Percentiles rank a stretch among this genome's conserved stretches.
These are phyloP conservation scores for Ceratoteleas bidentatus DNA, from an alignment of 1,140 invertebrate genomes.

Conservation along the genomic window DNA sequence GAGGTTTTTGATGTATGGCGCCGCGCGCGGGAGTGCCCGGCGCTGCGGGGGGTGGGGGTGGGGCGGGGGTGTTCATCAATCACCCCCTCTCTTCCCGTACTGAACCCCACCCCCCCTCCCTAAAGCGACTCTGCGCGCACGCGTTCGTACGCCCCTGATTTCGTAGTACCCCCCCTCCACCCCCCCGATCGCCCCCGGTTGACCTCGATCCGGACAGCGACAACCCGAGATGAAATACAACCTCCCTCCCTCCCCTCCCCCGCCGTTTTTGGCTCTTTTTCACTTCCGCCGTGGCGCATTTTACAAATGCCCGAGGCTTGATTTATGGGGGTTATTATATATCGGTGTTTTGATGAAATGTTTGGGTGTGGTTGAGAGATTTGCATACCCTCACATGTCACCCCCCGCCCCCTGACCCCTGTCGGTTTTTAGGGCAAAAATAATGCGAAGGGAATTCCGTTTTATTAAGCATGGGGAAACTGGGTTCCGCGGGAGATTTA, in stretches of 20 bases:
- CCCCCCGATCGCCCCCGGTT: slow-evolving; percentile 24
- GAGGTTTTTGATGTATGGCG: no score
- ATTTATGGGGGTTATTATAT: slow-evolving; percentile 41
- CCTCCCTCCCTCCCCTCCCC: slow-evolving; percentile 9
- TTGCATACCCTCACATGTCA: no score
- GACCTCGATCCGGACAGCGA: slow-evolving; percentile 64
- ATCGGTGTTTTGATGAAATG: slow-evolving; percentile 42
- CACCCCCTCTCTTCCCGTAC: no score
- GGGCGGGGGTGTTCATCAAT: slow-evolving; percentile 24
- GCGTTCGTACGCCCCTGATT: slow-evolving; percentile 31
- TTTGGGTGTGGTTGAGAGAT: slow-evolving; percentile 7
- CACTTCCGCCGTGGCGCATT: slow-evolving; percentile 31
- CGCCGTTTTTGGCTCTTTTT: slow-evolving; percentile 34
- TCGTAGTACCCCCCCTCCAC: slow-evolving; percentile 35
- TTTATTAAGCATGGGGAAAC: no score
- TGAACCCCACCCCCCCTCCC: slow-evolving; percentile 1
- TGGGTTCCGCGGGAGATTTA: no score
- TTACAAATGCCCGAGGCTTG: slow-evolving; percentile 33
- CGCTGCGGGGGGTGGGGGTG: no score
- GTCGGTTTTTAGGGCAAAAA: no score
- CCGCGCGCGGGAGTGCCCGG: no score
- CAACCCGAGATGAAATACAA: slow-evolving; percentile 44
- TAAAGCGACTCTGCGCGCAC: slow-evolving; percentile 21
- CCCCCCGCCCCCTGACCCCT: no score
- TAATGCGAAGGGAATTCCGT: no score